These are phyloP conservation scores for Dugesia japonica DNA, from an alignment of 2,888 invertebrate species.

Conservation along the genomic window DNA sequence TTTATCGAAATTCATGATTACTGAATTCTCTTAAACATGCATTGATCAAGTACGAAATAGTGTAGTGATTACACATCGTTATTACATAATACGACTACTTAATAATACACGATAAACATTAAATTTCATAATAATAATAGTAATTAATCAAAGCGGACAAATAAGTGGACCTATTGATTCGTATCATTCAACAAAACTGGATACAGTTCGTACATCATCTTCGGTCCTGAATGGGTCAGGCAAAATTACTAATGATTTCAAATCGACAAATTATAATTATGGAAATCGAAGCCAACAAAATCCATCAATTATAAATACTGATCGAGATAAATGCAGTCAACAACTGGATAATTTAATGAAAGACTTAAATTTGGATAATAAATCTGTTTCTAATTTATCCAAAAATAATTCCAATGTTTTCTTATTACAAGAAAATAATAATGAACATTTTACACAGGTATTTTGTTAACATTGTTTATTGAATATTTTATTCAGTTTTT, in stretches of 20 bases:
- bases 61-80: neutral
- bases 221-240: neutral
- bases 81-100: neutral
- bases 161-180: constrained; percentile 20
- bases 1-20: too few species aligned
- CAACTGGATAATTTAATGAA: neutral
- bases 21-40: too few species aligned
- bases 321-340: neutral
- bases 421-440: neutral
- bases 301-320: neutral
- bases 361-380: neutral
- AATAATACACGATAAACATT: neutral
- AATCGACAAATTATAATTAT: neutral
- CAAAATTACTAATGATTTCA: neutral
- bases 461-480: neutral
- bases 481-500: neutral
- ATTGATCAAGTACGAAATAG: neutral
- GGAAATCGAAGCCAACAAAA: neutral
- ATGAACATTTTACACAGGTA: neutral
- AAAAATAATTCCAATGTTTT: neutral
- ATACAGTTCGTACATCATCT: neutral
- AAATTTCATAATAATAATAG: neutral
- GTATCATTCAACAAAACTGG: constrained; percentile 12
- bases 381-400: neutral
- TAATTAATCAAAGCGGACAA: neutral